Evolutionary conservation across 2,888 invertebrate species (phyloP).

Genomic region (Congeria kusceri): DNA sequence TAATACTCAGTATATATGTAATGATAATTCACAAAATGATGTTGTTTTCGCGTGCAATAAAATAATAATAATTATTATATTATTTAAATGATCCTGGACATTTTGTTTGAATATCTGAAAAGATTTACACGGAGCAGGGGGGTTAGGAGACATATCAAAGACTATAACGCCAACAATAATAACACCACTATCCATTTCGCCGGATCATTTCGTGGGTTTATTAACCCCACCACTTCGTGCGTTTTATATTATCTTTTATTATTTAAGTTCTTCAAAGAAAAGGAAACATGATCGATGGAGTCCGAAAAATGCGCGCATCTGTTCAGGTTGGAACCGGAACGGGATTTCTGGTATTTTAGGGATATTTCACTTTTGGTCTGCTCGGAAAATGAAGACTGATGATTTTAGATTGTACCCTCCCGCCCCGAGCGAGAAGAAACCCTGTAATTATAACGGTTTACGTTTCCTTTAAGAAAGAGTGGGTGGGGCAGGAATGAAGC

Average conservation of each 20-base stretch:
- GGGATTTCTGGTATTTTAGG: constrained; percentile 23
- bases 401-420: constrained; percentile 33
- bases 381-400: constrained; percentile 55
- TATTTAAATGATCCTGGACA: too few relatives aligned
- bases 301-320: constrained; percentile 39
- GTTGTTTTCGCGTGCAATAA: too few relatives aligned
- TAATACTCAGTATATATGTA: too few relatives aligned
- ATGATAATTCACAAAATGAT: too few relatives aligned
- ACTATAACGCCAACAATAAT: too few relatives aligned
- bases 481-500: constrained; percentile 42
- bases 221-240: neutral
- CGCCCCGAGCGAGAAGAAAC: constrained; percentile 44
- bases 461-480: constrained; percentile 61
- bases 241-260: neutral
- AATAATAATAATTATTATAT: too few relatives aligned
- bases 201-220: too few relatives aligned
- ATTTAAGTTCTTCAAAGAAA: constrained; percentile 9
- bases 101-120: too few relatives aligned
- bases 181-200: too few relatives aligned
- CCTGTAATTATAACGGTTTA: constrained; percentile 68
- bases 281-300: constrained; percentile 51
- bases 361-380: constrained; percentile 23
- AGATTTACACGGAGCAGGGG: too few relatives aligned
- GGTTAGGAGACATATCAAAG: too few relatives aligned
- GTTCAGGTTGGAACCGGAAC: constrained; percentile 41